Base-by-base conservation (phyloP, 2,797 vertebrate genomes). In the Glossophaga mutica region DNA sequence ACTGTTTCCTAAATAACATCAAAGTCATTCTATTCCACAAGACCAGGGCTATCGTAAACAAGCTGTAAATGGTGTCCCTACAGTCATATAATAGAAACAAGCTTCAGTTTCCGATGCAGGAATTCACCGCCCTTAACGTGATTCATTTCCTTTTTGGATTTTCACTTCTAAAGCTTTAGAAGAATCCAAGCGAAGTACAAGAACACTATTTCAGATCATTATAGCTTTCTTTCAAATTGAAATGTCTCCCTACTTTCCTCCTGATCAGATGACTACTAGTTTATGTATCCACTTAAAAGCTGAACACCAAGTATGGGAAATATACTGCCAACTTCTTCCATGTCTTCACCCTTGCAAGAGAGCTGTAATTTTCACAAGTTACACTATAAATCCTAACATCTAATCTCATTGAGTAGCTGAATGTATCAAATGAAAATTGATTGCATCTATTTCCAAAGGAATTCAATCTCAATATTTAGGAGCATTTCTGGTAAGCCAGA, bases 151-250 rank as follows among this genome's bases (percentile, higher is more conserved):
- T 74, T 76, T 90, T 94, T 65, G 94, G 34, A 74, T 94, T 90
- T 96, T 94, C 50, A 85, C 32, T 73, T 96, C 83, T 79, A 86
- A 62, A 86, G 65, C 19, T 96, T 92, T 89, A 94, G 34, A 57
- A 96, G 55, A 97, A 94, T 96, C 84, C 57, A 95, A 34, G 46
- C 92, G 94, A 87, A 70, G 55, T 76, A 55, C 42, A 42, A 94
- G 96, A 96, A 92, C 52, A 86, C 14, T 97, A 97, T 96, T 97
- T 98, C 96, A 95, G 79, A 94, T 97, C 79, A 92, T 97, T 98
- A 96, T 3, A 14, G 46, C 59, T 93, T 88, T 14, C 77, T 96
- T 97, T 98, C 95, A 93, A 85, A 94, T 87, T 95, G 96, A 98
- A 98, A 96, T 96, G 78, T 14, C 42, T 26, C 68, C 62, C 76